A percentile compares a stretch with the other conserved stretches of the same genome.
Conservation (phyloP, 2,888 invertebrate species). For the Anthrax anthrax region DNA sequence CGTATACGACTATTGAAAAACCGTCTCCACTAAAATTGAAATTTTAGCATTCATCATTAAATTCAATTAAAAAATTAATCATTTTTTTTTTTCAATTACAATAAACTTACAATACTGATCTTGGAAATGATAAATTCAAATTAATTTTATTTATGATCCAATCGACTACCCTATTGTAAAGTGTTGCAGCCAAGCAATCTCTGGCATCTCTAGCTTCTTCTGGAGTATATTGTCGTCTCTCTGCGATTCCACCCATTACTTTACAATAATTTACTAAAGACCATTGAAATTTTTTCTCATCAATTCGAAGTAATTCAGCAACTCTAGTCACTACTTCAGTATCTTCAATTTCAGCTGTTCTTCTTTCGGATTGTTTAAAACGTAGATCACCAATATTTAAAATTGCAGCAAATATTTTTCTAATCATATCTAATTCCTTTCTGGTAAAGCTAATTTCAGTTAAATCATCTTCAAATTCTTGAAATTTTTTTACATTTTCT, state of each 20-base stretch:
- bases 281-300: constrained; percentile 72
- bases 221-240: constrained; percentile 45
- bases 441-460: constrained; percentile 55
- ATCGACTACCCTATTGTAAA: constrained; percentile 74
- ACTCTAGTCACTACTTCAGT: constrained; percentile 55
- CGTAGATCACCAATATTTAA: constrained; percentile 64
- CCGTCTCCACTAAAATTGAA: constrained; percentile 58
- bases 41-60: constrained; percentile 1
- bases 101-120: constrained; percentile 71
- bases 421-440: constrained; percentile 54
- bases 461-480: constrained; percentile 47
- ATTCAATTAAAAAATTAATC: background rate
- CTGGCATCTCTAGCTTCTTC: constrained; percentile 72
- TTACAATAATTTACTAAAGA: constrained; percentile 74
- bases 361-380: constrained; percentile 51
- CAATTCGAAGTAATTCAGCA: constrained; percentile 58
- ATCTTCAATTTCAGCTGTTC: constrained; percentile 57
- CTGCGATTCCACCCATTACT: constrained; percentile 45
- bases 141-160: constrained; percentile 81
- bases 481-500: constrained; percentile 48
- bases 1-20: constrained; percentile 65
- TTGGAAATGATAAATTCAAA: constrained; percentile 63
- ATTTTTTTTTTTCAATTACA: background rate
- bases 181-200: constrained; percentile 69
- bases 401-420: constrained; percentile 58